Evolutionary conservation across 2,113 vertebrate genomes (phyloP).

Genomic region (Phalacrocorax brasilianus): DNA sequence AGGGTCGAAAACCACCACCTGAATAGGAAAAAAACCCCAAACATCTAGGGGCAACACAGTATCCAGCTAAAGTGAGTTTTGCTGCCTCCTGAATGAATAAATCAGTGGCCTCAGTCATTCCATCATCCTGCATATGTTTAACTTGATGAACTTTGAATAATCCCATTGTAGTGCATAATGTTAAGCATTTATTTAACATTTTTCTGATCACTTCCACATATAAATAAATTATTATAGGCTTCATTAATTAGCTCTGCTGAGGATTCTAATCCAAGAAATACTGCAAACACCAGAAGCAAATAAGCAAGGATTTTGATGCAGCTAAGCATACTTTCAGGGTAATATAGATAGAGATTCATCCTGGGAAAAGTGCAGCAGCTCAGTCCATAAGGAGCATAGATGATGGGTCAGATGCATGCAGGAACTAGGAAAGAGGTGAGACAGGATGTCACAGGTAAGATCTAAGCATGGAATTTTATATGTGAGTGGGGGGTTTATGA

Average conservation of each 20-base stretch:
- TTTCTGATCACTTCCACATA: background rate
- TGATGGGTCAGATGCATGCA: background rate
- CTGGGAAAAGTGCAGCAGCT: background rate
- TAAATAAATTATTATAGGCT: background rate
- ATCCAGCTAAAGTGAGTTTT: background rate
- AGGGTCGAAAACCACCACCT: background rate
- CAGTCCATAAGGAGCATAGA: background rate
- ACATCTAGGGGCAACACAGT: background rate
- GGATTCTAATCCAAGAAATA: background rate
- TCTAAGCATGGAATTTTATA: background rate
- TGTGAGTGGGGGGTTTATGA: background rate
- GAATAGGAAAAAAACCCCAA: background rate
- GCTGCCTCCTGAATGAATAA: background rate
- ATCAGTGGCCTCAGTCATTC: background rate
- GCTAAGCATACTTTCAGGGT: background rate
- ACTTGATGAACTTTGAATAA: background rate
- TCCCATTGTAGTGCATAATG: background rate
- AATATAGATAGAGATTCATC: background rate
- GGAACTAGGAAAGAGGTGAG: background rate
- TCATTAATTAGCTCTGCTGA: background rate
- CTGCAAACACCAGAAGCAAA: background rate
- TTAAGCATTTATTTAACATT: background rate
- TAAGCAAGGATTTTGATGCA: background rate
- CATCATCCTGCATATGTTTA: background rate
- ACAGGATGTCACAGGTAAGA: background rate